Conservation (phyloP, 2,113 vertebrate genomes). For the Corapipo altera region DNA sequence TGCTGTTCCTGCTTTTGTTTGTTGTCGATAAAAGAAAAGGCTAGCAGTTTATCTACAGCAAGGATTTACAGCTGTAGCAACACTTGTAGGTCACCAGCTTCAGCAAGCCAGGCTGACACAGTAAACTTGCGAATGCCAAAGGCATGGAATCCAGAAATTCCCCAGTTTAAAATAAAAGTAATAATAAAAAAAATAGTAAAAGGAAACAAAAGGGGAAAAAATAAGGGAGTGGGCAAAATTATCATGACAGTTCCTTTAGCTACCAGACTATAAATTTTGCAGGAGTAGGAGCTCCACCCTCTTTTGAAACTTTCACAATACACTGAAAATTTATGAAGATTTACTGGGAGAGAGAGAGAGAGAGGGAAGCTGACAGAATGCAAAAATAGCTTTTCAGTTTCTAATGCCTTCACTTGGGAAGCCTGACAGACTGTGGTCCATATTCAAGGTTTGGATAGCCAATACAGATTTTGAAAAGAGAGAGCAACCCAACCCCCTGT, state of each 20-base stretch:
- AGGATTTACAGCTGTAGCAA: background rate
- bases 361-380: background rate
- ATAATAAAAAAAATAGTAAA: fast-evolving
- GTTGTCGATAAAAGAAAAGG: background rate
- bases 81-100: background rate
- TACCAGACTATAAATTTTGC: background rate
- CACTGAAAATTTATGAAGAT: background rate
- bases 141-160: background rate
- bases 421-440: background rate
- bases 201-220: background rate
- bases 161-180: background rate
- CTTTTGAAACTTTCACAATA: background rate
- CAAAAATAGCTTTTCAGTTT: background rate
- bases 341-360: background rate
- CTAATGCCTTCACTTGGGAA: background rate
- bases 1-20: background rate
- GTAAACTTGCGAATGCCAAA: background rate
- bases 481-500: background rate
- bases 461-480: background rate
- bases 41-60: background rate
- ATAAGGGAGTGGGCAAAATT: background rate
- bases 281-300: background rate
- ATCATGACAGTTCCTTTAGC: background rate
- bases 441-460: background rate
- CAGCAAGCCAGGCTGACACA: background rate